A percentile compares a stretch with the other conserved stretches of the same genome.
These are phyloP conservation scores for Chlorocebus sabaeus DNA, from an alignment of 2,113 vertebrate species.

Conservation along the genomic window DNA sequence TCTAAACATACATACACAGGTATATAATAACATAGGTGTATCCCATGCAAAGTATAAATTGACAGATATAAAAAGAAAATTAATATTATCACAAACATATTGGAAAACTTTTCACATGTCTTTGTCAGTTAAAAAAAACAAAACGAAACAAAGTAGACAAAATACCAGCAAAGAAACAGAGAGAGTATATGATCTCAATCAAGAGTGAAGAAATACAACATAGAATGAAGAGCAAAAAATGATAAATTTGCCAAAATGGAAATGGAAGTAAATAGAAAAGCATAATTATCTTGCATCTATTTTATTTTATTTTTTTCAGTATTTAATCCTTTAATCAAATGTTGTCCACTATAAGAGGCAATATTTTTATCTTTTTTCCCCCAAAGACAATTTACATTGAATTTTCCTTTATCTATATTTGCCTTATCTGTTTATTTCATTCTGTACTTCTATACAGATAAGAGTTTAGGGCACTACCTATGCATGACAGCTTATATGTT, in stretches of 20 bases:
- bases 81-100: background rate
- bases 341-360: background rate
- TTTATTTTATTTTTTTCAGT: background rate
- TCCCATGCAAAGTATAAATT: background rate
- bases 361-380: background rate
- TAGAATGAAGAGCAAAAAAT: background rate
- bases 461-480: background rate
- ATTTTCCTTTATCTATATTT: background rate
- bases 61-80: background rate
- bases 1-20: background rate
- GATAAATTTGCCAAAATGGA: background rate
- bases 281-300: background rate
- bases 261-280: background rate
- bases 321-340: background rate
- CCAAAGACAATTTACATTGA: background rate
- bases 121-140: background rate
- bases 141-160: no score
- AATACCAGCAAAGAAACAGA: background rate
- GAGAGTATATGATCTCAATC: background rate
- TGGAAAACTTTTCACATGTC: background rate
- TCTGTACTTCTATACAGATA: background rate
- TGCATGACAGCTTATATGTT: background rate
- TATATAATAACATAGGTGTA: background rate
- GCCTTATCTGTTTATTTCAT: background rate
- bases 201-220: background rate